Evolutionary conservation across 30 jellyfish, hydroid and myxozoan genomes (phyloP), one percentile per base, ranked within the genome.

Genomic region (Cassiopea andromeda): DNA sequence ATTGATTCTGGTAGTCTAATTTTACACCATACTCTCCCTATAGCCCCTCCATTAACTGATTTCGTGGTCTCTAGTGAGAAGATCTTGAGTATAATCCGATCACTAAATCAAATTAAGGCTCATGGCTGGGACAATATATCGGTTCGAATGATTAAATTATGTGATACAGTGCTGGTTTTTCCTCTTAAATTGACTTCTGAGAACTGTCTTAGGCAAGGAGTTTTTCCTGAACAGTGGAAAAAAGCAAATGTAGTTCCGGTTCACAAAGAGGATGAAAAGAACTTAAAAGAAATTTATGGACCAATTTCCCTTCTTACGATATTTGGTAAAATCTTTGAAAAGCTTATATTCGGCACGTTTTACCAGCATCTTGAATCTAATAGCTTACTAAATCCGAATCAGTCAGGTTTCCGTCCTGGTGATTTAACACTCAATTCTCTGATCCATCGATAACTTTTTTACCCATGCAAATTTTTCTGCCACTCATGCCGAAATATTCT

Each of bases 341-440:
- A 48, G 69, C 86, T 81, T n/a, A 67, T 88, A 17, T 78, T 73
- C 73, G 85, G 61, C 70, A 60, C 78, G 17, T 46, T 88, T 77
- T 78, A 48, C 47, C 69, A 50, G 81, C 81, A 76, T 78, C 80
- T 88, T 45, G 85, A 79, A 14, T 85, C 61, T 38, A 77, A 88
- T 44, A 67, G 61, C n/a, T 66, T 86, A 48, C 84, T 86, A 43
- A 69, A 77, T 47, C 75, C 81, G 2, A 60, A 77, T 47, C 89
- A 80, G 13, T 80, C 89, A 54, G 89, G 89, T 59, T 83, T 83
- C 70, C 72, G 85, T 48, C 85, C 44, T n/a, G 82, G 82, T 73
- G 82, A 73, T 73, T 73, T 12, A 77, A 49, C 74, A 44, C 1
- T 43, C 19, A 77, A 73, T 44, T 58, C 82, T 73, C 0, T 46